These are phyloP conservation scores for Tachuris rubrigastra DNA, from an alignment of 2,113 vertebrate species.

Conservation along the genomic window DNA sequence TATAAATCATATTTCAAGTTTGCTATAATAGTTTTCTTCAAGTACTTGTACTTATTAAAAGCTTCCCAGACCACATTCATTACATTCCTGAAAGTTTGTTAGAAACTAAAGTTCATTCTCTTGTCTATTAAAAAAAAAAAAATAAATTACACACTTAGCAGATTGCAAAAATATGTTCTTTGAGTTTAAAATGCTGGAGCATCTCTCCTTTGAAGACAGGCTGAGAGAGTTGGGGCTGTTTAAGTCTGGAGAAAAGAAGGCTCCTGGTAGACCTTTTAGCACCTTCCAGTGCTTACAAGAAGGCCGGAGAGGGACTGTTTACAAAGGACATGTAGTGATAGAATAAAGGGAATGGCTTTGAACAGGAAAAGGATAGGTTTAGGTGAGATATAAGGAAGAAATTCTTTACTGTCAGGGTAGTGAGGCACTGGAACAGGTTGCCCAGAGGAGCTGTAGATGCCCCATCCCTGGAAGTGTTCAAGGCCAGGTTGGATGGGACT, in stretches of 20 bases:
- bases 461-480: neutral
- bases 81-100: neutral
- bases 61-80: neutral
- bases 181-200: neutral
- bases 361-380: neutral
- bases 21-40: neutral
- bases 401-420: neutral
- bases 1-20: neutral
- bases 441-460: neutral
- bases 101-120: neutral
- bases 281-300: neutral
- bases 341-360: neutral
- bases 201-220: neutral
- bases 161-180: neutral
- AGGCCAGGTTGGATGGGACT: neutral
- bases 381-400: neutral
- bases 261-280: neutral
- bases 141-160: neutral
- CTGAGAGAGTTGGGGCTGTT: neutral
- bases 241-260: neutral
- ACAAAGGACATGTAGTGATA: neutral
- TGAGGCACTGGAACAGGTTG: neutral
- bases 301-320: neutral
- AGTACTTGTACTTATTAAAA: neutral
- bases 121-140: neutral